Evolutionary conservation across 2,797 vertebrate genomes (phyloP).

Genomic region (Pyrocephalus nanus): DNA sequence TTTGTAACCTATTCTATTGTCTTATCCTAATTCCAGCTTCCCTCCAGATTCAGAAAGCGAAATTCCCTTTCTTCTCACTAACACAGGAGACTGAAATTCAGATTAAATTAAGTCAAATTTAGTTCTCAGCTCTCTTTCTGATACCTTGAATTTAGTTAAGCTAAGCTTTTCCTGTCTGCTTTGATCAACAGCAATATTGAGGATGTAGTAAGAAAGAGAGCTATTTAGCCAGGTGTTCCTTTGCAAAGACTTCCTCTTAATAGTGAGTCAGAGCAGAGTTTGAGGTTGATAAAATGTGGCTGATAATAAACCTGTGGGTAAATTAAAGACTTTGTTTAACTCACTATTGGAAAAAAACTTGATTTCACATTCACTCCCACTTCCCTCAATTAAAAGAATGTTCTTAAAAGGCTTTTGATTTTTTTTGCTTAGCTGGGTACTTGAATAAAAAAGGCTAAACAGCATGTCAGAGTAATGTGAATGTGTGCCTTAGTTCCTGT

Average conservation of each 20-base stretch:
- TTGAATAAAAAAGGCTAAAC: not conserved
- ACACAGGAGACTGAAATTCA: not conserved
- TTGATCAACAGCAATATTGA: not conserved
- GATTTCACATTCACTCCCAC: slow-evolving; percentile 44
- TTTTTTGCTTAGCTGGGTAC: slow-evolving; percentile 44
- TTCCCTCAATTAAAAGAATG: slow-evolving; percentile 39
- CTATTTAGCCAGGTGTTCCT: slow-evolving; percentile 19
- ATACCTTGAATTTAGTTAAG: not conserved
- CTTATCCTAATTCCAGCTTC: not conserved
- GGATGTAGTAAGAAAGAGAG: not conserved
- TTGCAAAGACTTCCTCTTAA: slow-evolving; percentile 29
- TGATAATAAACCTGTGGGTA: slow-evolving; percentile 28
- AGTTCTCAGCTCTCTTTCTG: not conserved
- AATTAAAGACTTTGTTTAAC: slow-evolving; percentile 40
- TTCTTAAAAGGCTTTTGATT: slow-evolving; percentile 3
- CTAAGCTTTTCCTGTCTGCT: not conserved
- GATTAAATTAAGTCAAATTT: not conserved
- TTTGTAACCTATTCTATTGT: not conserved
- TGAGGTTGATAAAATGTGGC: not conserved
- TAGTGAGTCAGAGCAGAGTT: slow-evolving; percentile 26
- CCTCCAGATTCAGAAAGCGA: not conserved
- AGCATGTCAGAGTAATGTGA: not conserved
- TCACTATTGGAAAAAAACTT: not conserved
- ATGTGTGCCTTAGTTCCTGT: not conserved
- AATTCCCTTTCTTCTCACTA: not conserved